Evolutionary conservation across 2,113 vertebrate species (phyloP), one percentile per base, ranked within the genome.

Genomic region (Mystacornis crossleyi): DNA sequence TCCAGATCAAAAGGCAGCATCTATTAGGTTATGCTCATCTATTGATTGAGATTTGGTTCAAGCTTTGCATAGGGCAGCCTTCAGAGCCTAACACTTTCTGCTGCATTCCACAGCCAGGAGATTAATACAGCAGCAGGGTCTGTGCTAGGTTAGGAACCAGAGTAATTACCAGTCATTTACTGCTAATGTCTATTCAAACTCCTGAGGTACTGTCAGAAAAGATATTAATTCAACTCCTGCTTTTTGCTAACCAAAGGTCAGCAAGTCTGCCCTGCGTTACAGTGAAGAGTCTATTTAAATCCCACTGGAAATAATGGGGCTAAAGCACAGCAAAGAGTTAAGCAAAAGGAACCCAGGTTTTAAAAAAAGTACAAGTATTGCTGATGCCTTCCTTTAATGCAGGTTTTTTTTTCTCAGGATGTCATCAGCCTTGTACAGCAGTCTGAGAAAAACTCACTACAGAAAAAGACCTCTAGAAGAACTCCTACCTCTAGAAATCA

Each of bases 121-220:
- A 96, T 89, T 36, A 89, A 77, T 31, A 36, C 2, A 69, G 66
- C 70, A 58, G 33, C 31, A 82, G 54, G 58, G n/a, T 42, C 89
- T 89, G 78, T 72, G 61, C 73, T 74, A 47, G 65, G 40, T 91
- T 77, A 85, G 74, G 78, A 80, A 80, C 62, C 29, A 48, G 15
- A 75, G 58, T 65, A 93, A 95, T 95, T 75, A 91, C 86, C 91
- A 90, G 45, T 40, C 91, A 88, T 82, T 80, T 88, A 73, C 45
- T 83, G 70, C 70, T 82, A 93, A 81, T 77, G 62, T 47, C 50
- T 55, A 8, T 18, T 77, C 67, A 77, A 61, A 82, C 90, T 90
- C 77, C 50, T 15, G 10, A 47, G 60, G 54, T 61, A 75, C 77
- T 86, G 79, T 57, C 82, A 88, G 90, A 69, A 75, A 74, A 94